phyloP scores from a whole-genome alignment of 2,113 vertebrate species.

The rat (Rattus norvegicus) region GRCr8 NC_086022.1:126204501-126205000 shows the following conservation, averaged over 20 bases:
- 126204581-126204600: background rate
- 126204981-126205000: background rate
- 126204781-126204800: background rate
- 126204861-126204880: rapidly evolving
- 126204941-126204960: background rate
- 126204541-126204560: background rate
- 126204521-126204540: background rate
- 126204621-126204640: background rate
- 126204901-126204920: background rate
- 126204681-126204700: background rate
- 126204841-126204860: background rate
- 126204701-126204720: background rate
- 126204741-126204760: background rate
- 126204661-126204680: background rate
- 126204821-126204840: background rate
- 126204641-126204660: background rate
- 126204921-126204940: background rate
- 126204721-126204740: background rate
- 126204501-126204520: background rate
- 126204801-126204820: background rate
- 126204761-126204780: background rate
- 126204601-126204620: background rate
- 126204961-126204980: background rate
- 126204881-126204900: background rate
- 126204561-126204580: background rate